Evolutionary conservation across 2,797 vertebrate genomes (phyloP).

Genomic region (Poecilia velifera): DNA sequence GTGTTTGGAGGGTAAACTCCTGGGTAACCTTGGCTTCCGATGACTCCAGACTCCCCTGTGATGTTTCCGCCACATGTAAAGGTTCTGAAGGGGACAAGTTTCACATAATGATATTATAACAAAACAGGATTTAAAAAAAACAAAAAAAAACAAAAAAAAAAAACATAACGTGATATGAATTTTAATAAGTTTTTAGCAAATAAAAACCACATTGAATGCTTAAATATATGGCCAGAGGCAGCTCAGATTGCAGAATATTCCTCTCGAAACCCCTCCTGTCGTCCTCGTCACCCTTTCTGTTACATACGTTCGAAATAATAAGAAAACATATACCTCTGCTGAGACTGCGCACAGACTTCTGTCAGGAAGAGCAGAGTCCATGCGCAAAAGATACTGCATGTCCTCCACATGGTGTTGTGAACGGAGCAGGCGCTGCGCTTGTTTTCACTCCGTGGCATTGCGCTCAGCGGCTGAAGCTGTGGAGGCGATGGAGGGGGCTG

Average conservation of each 20-base stretch:
- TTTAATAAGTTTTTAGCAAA: background rate
- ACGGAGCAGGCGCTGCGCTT: slow-evolving; percentile 59
- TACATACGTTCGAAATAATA: slow-evolving; percentile 13
- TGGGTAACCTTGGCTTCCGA: slow-evolving; percentile 98
- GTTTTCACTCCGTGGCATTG: slow-evolving; percentile 70
- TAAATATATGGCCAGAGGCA: slow-evolving; percentile 30
- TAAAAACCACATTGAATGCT: slow-evolving; percentile 41
- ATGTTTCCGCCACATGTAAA: slow-evolving; percentile 94
- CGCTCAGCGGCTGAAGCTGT: slow-evolving; percentile 49
- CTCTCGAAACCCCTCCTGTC: slow-evolving; percentile 25
- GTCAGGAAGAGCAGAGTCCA: slow-evolving; percentile 75
- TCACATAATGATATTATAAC: background rate
- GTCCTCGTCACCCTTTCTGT: background rate
- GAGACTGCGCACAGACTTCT: slow-evolving; percentile 72
- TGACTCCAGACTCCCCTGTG: slow-evolving; percentile 91
- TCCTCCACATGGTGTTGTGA: slow-evolving; percentile 77
- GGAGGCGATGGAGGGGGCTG: slow-evolving; percentile 36
- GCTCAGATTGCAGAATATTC: slow-evolving; percentile 29
- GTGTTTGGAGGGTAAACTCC: slow-evolving; percentile 98
- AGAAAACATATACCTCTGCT: slow-evolving; percentile 80
- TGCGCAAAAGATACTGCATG: slow-evolving; percentile 71
- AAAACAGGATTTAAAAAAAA: background rate
- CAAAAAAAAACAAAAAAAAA: background rate
- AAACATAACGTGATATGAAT: background rate
- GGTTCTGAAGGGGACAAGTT: slow-evolving; percentile 69